Conservation (phyloP, 2,113 vertebrate species). For the Tinamus guttatus region DNA sequence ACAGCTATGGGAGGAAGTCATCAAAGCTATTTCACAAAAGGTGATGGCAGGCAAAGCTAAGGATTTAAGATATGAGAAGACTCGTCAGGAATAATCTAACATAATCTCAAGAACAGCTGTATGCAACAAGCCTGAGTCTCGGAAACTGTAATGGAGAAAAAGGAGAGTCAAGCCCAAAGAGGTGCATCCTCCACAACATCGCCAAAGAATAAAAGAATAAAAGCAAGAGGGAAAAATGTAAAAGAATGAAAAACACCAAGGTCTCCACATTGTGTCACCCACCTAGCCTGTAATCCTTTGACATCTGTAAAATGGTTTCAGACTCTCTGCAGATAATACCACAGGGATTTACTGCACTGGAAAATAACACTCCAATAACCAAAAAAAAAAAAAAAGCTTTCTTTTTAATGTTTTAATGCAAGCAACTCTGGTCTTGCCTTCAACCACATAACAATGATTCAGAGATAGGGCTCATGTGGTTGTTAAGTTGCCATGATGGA, state of each 20-base stretch:
- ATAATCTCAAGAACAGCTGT: background rate
- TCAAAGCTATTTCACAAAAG: background rate
- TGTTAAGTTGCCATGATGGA: conserved; percentile 33
- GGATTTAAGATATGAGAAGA: background rate
- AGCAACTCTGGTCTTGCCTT: background rate
- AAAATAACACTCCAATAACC: conserved; percentile 16
- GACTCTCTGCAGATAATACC: background rate
- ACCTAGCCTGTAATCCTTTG: conserved; percentile 6
- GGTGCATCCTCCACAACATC: background rate
- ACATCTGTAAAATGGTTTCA: conserved; percentile 10
- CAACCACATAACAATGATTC: background rate
- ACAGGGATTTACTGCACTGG: background rate
- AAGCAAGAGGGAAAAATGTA: background rate
- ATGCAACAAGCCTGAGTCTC: fast-evolving
- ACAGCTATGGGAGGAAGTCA: background rate
- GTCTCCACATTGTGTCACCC: background rate
- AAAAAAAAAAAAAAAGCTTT: background rate
- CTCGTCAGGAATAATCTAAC: background rate
- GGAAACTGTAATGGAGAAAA: background rate
- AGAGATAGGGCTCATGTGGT: background rate
- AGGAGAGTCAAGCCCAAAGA: background rate
- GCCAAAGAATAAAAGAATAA: background rate
- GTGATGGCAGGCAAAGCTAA: background rate
- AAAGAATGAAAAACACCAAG: background rate
- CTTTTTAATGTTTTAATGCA: conserved; percentile 44